phyloP scores from a whole-genome alignment of 2,888 invertebrate genomes.

The Leptothorax acervorum region DNA sequence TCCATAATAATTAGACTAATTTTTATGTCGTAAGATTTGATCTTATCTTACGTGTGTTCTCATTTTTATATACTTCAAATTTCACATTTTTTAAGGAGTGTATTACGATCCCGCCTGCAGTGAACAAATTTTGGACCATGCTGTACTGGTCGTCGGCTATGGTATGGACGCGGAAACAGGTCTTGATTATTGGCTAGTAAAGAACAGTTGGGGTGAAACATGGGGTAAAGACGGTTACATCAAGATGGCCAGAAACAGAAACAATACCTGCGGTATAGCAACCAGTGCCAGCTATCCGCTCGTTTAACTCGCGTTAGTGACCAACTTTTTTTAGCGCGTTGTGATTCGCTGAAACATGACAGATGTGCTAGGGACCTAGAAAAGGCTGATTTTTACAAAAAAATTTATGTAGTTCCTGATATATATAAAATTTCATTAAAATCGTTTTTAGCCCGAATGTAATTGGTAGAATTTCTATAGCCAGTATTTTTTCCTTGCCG shows the following conservation, averaged over 20 bases:
- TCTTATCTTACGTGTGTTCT: background rate
- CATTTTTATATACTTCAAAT: constrained; percentile 1
- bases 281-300: constrained; percentile 94
- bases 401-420: background rate
- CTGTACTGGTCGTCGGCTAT: constrained; percentile 94
- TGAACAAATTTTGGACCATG: constrained; percentile 91
- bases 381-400: background rate
- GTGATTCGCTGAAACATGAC: constrained; percentile 9
- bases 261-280: constrained; percentile 96
- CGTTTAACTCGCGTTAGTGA: constrained; percentile 85
- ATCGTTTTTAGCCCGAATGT: background rate
- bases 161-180: constrained; percentile 88
- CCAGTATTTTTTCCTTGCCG: background rate
- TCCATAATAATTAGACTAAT: background rate
- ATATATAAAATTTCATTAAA: background rate
- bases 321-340: background rate
- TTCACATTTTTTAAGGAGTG: constrained; percentile 85
- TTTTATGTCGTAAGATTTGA: background rate
- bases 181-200: constrained; percentile 94
- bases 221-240: constrained; percentile 96
- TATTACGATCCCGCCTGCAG: constrained; percentile 94
- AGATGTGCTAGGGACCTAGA: background rate
- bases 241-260: constrained; percentile 93
- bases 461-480: background rate
- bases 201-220: constrained; percentile 93